Evolutionary conservation across 2,888 invertebrate genomes (phyloP), one percentile per base, ranked within the genome.

Genomic region (Scrobipalpa costella): DNA sequence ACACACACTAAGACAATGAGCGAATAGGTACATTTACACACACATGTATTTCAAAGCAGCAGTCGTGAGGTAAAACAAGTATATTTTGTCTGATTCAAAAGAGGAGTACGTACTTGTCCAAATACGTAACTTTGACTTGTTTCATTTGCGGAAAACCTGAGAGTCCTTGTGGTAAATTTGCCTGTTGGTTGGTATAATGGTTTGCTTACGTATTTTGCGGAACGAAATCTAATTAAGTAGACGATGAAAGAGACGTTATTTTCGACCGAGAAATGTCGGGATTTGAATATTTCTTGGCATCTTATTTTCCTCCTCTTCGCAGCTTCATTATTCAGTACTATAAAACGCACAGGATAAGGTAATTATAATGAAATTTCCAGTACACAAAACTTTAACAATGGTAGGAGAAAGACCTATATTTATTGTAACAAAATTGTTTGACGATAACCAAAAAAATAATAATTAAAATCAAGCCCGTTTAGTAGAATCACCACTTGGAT

Each of bases 121-220:
- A 64, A 63, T 64, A 66, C 68, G 69, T 66, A 36, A 44, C 76
- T 79, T 76, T 77, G 73, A 76, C 68, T 73, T 73, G 71, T 75
- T 74, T 70, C 63, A 70, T 69, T 72, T 69, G 63, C 63, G 60
- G 67, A 62, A 57, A 57, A 57, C 27, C 57, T 57, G 38, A 59
- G 59, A 59, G 59, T 59, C 59, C 59, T 59, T 38, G 38, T 21
- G 38, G 38, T 17, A 38, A 57, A 57, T 38, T 38, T 55, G n/a
- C 55, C 55, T 55, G n/a, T n/a, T n/a, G n/a, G 55, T 55, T 55
- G 13, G 21, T 55, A 33, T 55, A 55, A 33, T 55, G 55, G 55
- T 55, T 55, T n/a, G n/a, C 27, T 55, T 33, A 55, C 8, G 57
- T 57, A 17, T 57, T 17, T 38, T 57, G 36, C 17, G 21, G n/a